These are phyloP conservation scores for Boulengeromyrus knoepffleri DNA, from an alignment of 2,113 vertebrate species.

Conservation along the genomic window DNA sequence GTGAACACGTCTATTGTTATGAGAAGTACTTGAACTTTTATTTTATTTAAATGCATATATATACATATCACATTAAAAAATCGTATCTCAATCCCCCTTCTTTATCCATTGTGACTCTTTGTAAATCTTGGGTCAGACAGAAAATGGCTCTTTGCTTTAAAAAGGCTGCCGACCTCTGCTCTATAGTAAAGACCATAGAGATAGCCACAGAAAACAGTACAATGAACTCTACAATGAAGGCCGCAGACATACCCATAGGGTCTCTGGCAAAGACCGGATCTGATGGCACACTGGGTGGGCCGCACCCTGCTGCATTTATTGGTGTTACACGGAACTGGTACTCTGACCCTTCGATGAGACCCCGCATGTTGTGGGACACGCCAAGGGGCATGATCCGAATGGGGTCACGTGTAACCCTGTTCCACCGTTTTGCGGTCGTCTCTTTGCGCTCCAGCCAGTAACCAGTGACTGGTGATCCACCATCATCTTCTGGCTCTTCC, in stretches of 20 bases:
- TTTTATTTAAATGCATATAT: too few species aligned
- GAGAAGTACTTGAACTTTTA: too few species aligned
- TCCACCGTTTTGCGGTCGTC: slow-evolving; percentile 89
- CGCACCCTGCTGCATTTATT: slow-evolving; percentile 87
- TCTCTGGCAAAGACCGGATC: slow-evolving; percentile 86
- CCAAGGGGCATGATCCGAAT: slow-evolving; percentile 85
- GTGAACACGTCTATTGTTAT: too few species aligned
- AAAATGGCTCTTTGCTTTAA: too few species aligned
- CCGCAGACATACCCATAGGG: slow-evolving; percentile 70
- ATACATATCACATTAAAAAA: too few species aligned
- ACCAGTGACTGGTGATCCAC: slow-evolving; percentile 82
- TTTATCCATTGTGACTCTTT: too few species aligned
- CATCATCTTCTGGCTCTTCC: slow-evolving; percentile 95
- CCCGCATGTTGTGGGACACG: slow-evolving; percentile 76
- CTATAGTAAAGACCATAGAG: background rate
- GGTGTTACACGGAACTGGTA: slow-evolving; percentile 89
- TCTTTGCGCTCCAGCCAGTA: slow-evolving; percentile 97
- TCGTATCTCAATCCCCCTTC: too few species aligned
- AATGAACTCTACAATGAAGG: background rate
- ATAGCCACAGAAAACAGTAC: background rate
- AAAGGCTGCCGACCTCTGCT: background rate
- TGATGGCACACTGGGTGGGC: slow-evolving; percentile 76
- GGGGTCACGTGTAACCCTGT: slow-evolving; percentile 84
- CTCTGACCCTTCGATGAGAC: slow-evolving; percentile 90
- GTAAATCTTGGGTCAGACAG: too few species aligned